Evolutionary conservation across 23 tunicate genomes (phyloP).

Genomic region (Ciona savignyi): DNA sequence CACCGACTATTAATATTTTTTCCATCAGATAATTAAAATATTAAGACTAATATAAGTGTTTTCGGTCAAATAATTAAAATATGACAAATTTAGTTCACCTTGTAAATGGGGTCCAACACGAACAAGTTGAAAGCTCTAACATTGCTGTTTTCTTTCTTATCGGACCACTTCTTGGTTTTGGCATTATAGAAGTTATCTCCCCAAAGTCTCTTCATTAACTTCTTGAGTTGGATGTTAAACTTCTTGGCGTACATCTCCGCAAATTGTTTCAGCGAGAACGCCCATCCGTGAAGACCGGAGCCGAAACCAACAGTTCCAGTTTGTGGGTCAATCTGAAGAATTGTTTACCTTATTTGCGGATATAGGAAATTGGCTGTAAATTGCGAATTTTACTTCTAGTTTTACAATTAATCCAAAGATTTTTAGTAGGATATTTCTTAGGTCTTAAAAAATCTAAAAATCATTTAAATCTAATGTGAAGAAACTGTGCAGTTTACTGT

Average conservation of each 20-base stretch:
- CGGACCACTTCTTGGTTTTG: constrained; percentile 88
- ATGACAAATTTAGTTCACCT: constrained; percentile 38
- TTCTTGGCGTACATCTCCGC: constrained; percentile 91
- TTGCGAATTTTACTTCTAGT: not conserved
- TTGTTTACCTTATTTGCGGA: too few species aligned
- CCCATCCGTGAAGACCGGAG: constrained; percentile 98
- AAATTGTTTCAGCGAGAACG: constrained; percentile 93
- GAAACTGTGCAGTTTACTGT: too few species aligned
- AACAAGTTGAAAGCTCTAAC: constrained; percentile 60
- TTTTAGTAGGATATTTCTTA: not conserved
- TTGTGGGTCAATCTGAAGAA: constrained; percentile 59
- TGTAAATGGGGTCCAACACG: constrained; percentile 79
- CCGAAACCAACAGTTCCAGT: constrained; percentile 97
- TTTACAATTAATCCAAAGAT: not conserved
- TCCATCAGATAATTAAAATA: too few species aligned
- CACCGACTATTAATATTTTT: too few species aligned
- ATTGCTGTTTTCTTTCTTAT: constrained; percentile 30
- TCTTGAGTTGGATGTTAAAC: constrained; percentile 52
- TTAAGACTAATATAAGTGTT: not conserved
- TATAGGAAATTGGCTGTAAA: too few species aligned
- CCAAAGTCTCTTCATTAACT: constrained; percentile 88
- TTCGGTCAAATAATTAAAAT: too few species aligned
- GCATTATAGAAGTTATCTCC: constrained; percentile 79
- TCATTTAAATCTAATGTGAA: too few species aligned
- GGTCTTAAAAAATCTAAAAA: too few species aligned